phyloP scores from a whole-genome alignment of 1,140 invertebrate genomes.

The Drosophila tropicalis region DNA sequence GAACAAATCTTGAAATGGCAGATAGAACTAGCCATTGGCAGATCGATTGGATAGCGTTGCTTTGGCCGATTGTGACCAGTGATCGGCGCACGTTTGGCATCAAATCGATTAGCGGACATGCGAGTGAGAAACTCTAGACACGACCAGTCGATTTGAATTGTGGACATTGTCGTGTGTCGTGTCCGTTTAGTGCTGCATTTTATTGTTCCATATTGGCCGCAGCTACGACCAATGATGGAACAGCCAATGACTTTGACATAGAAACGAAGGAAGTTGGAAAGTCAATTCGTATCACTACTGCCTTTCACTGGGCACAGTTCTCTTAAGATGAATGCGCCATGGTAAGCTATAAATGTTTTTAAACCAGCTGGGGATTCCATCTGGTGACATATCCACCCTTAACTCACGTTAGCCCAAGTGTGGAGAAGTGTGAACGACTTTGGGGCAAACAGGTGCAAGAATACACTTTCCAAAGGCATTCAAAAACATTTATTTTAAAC shows the following conservation, averaged over 20 bases:
- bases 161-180: slow-evolving; percentile 42
- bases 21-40: slow-evolving; percentile 24
- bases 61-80: neutral
- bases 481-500: too few relatives aligned
- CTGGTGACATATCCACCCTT: neutral
- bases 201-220: slow-evolving; percentile 72
- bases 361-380: neutral
- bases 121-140: slow-evolving; percentile 54
- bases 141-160: slow-evolving; percentile 33
- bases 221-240: too few relatives aligned
- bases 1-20: slow-evolving; percentile 59
- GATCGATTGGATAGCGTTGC: slow-evolving; percentile 24
- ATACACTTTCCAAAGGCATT: too few relatives aligned
- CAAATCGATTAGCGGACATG: slow-evolving; percentile 73
- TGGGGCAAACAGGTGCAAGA: neutral
- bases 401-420: neutral
- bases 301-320: slow-evolving; percentile 64
- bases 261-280: slow-evolving; percentile 54
- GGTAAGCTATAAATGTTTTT: neutral
- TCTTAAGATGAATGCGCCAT: slow-evolving; percentile 20
- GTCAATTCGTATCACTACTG: slow-evolving; percentile 4
- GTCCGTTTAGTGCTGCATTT: slow-evolving; percentile 55
- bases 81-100: slow-evolving; percentile 62
- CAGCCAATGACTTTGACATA: slow-evolving; percentile 75
- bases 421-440: neutral